These are phyloP conservation scores for Aricia artaxerxes DNA, from an alignment of 2,888 invertebrate genomes.

Conservation along the genomic window DNA sequence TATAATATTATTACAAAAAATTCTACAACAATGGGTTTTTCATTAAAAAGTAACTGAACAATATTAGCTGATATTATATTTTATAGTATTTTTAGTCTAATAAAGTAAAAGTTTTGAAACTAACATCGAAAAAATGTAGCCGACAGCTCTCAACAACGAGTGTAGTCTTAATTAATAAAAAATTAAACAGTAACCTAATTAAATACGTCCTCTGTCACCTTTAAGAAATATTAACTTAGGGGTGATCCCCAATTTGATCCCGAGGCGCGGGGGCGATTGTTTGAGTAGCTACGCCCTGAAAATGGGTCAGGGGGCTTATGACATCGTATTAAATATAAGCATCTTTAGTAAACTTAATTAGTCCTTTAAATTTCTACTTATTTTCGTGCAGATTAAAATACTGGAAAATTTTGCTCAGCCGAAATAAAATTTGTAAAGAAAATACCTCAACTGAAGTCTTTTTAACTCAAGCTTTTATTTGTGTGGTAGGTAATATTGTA, in stretches of 20 bases:
- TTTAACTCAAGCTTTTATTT: too few species aligned
- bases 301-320: not conserved
- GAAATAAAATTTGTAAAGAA: too few species aligned
- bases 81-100: too few species aligned
- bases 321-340: not conserved
- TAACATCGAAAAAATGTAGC: not conserved
- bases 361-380: not conserved
- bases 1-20: not conserved
- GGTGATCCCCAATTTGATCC: not conserved
- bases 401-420: too few species aligned
- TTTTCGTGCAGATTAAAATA: too few species aligned
- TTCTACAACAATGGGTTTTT: not conserved
- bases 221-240: not conserved
- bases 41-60: not conserved
- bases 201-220: not conserved
- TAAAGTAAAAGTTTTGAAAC: not conserved
- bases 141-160: not conserved
- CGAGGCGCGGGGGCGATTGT: not conserved
- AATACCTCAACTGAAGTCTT: too few species aligned
- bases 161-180: not conserved
- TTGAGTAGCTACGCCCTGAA: constrained; percentile 2
- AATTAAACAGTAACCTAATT: not conserved
- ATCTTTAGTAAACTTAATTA: not conserved
- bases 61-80: too few species aligned
- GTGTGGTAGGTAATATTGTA: too few species aligned